Evolutionary conservation across 2,113 vertebrate species (phyloP), one percentile per base, ranked within the genome.

Genomic region (Tamias sibiricus): DNA sequence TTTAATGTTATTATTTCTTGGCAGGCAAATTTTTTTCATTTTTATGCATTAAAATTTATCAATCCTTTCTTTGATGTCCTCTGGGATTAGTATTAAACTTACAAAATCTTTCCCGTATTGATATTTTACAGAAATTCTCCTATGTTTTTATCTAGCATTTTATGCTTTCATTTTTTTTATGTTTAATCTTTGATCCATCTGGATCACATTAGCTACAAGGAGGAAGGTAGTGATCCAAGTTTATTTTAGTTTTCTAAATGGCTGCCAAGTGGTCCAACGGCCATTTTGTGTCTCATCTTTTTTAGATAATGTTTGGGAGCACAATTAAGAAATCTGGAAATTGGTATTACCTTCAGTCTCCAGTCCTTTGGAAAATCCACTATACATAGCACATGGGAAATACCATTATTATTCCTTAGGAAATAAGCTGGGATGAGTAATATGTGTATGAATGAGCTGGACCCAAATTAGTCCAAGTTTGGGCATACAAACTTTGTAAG

Each of bases 101-200:
- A 40, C 71, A 96, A 92, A 95, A 26, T 24, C 54, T 42, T 91
- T 74, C 57, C 68, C 80, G 92, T 74, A 64, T 74, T 94, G 77
- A 92, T 74, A 90, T 94, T 88, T 10, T 82, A 91, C 84, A 80
- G 80, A 89, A 95, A 95, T 85, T 86, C 74, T 84, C 35, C 57
- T 47, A 37, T 32, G 47, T 88, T 86, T 96, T 90, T 75, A 59
- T 68, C 62, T 71, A 82, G 62, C 26, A 71, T 96, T 91, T 96
- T 86, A 93, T 94, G 74, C 52, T 49, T 98, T 94, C n/a, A 81
- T 77, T 90, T 96, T 93, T 57, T 22, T 22, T 57, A 57, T 93
- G 66, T 90, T 96, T 88, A 77, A 91, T 97, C 52, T 96, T 97
- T 94, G 59, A 81, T 97, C 40, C 82, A 92, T 96, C 95, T 97